Percentiles rank a stretch among this genome's conserved stretches.
These are phyloP conservation scores for Leptinotarsa haldemani DNA, from an alignment of 2,888 invertebrate genomes.

Conservation along the genomic window DNA sequence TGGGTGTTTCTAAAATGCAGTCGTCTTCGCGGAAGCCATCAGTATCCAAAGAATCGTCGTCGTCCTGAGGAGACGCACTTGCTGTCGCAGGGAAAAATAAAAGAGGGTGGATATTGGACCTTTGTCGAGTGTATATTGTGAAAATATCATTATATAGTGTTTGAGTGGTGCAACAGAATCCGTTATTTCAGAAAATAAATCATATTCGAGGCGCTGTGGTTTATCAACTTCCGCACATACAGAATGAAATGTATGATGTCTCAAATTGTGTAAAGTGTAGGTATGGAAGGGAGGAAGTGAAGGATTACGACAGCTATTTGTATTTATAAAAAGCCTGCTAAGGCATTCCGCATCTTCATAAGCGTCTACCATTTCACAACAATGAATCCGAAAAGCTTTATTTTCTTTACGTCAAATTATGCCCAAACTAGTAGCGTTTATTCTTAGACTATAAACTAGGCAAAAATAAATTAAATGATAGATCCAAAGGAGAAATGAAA, in stretches of 20 bases:
- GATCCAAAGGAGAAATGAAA: background rate
- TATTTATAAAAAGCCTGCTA: conserved; percentile 60
- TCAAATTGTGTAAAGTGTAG: conserved; percentile 37
- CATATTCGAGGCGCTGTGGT: conserved; percentile 54
- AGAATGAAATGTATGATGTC: conserved; percentile 53
- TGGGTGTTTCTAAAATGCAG: conserved; percentile 67
- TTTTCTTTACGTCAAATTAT: conserved; percentile 33
- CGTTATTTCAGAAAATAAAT: conserved; percentile 60
- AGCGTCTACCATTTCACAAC: conserved; percentile 55
- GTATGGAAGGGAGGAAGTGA: conserved; percentile 46
- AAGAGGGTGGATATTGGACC: conserved; percentile 43
- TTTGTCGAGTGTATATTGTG: conserved; percentile 41
- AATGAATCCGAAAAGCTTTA: conserved; percentile 50
- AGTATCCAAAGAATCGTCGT: conserved; percentile 70
- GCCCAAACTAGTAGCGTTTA: conserved; percentile 53
- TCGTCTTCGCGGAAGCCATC: conserved; percentile 69
- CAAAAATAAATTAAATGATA: conserved; percentile 51
- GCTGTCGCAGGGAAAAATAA: conserved; percentile 57
- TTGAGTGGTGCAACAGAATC: conserved; percentile 52
- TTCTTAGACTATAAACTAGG: conserved; percentile 37
- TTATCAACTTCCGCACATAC: conserved; percentile 52
- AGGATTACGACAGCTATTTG: conserved; percentile 62
- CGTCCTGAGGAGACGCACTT: conserved; percentile 68
- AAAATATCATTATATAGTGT: conserved; percentile 35
- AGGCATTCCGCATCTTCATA: conserved; percentile 62